Conservation (phyloP, 2,113 vertebrate species). For the Cygnus atratus region DNA sequence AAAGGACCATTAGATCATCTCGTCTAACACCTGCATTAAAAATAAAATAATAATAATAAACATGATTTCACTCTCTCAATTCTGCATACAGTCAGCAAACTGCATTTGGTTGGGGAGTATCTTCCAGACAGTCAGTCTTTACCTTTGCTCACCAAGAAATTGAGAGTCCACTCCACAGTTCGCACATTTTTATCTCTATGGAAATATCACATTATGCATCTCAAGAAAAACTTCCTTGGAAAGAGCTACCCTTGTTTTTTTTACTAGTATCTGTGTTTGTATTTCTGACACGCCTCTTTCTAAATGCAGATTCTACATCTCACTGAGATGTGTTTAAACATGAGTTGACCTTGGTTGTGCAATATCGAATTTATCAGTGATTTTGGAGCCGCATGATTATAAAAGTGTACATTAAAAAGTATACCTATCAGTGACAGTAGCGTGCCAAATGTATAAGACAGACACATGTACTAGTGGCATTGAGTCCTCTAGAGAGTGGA, state of each 20-base stretch:
- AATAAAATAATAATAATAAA: neutral
- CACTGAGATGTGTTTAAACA: neutral
- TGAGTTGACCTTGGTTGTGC: neutral
- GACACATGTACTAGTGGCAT: neutral
- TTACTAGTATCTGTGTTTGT: neutral
- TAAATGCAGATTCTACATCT: neutral
- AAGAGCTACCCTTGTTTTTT: neutral
- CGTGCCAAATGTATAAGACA: rapidly evolving
- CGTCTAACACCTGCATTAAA: conserved; percentile 45
- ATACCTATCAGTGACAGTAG: neutral
- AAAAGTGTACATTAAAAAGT: neutral
- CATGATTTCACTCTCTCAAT: neutral
- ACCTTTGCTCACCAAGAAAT: neutral
- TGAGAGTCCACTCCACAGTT: neutral
- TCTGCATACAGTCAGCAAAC: conserved; percentile 18
- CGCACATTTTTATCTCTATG: neutral
- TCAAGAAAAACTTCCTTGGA: neutral
- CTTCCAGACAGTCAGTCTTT: neutral
- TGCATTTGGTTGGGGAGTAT: neutral
- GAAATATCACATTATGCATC: neutral
- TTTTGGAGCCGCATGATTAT: neutral
- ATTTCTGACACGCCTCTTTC: neutral
- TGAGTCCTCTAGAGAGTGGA: neutral
- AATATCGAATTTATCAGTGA: neutral
- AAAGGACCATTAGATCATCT: conserved; percentile 63